Conservation (phyloP, 2,113 vertebrate genomes). For the Monarcha castaneiventris region DNA sequence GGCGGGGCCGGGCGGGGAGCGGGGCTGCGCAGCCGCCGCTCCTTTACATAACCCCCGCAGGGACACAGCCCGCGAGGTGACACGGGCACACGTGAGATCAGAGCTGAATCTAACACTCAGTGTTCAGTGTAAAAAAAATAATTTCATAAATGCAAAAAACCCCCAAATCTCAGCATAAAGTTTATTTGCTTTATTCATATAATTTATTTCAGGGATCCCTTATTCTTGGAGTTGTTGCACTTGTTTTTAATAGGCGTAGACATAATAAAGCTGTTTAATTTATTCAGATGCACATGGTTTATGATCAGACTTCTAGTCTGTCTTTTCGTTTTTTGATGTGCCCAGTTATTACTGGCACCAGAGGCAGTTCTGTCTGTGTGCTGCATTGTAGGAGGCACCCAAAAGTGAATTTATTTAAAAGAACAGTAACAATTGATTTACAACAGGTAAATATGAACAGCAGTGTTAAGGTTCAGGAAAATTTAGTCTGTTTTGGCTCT, state of each 20-base stretch:
- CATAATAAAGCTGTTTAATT: neutral
- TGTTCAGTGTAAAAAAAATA: no score
- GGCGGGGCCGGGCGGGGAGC: neutral
- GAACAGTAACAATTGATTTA: neutral
- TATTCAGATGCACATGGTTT: neutral
- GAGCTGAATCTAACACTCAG: neutral
- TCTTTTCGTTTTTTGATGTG: neutral
- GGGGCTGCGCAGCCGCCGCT: neutral
- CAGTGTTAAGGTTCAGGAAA: neutral
- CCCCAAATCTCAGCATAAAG: neutral
- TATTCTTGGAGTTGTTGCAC: neutral
- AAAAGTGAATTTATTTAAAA: neutral
- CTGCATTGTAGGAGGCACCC: neutral
- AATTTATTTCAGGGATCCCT: neutral
- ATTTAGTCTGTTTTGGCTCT: neutral
- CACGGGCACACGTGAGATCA: rapidly evolving
- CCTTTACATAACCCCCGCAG: neutral
- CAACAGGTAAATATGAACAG: neutral
- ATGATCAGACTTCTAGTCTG: neutral
- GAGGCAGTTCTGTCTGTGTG: neutral
- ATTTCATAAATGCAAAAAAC: neutral
- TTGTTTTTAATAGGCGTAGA: neutral
- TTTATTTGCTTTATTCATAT: neutral
- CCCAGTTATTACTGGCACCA: neutral
- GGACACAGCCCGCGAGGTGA: neutral